Percentiles rank a stretch among this genome's conserved stretches.
Evolutionary conservation across 2,113 vertebrate species (phyloP).

Genomic region (Tringa solitaria): DNA sequence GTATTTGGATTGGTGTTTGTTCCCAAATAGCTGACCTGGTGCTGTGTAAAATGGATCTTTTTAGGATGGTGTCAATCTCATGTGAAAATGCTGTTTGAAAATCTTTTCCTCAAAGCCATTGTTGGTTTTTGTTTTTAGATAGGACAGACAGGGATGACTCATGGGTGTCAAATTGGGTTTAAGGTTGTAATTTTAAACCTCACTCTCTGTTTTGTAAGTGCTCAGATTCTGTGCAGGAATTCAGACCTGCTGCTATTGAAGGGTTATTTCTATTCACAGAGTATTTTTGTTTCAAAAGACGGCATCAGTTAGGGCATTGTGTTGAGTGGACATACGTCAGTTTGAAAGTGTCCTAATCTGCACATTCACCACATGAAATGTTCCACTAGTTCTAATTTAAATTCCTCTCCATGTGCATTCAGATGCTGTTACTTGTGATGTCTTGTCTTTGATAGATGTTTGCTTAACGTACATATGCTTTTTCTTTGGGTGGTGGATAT

Average conservation of each 20-base stretch:
- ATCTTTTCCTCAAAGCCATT: neutral
- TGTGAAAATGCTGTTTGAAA: neutral
- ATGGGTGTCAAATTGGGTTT: neutral
- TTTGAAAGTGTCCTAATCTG: neutral
- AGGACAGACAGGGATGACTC: neutral
- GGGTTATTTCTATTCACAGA: neutral
- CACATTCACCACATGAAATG: neutral
- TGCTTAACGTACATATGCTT: fast-evolving
- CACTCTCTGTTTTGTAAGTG: neutral
- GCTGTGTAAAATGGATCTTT: neutral
- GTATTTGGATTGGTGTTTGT: neutral
- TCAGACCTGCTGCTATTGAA: neutral
- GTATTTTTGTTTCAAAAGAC: neutral
- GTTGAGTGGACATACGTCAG: neutral
- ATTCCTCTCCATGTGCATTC: neutral
- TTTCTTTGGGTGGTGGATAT: neutral
- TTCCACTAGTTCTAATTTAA: neutral
- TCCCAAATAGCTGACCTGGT: neutral
- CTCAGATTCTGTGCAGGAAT: neutral
- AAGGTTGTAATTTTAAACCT: neutral
- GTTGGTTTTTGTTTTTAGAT: neutral
- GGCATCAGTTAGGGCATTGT: neutral
- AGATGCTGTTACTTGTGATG: neutral
- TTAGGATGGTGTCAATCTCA: neutral
- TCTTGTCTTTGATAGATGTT: neutral